Percentiles rank a stretch among this genome's conserved stretches.
These are phyloP conservation scores for Sminthopsis crassicaudata DNA, from an alignment of 2,113 vertebrate genomes.

Conservation along the genomic window DNA sequence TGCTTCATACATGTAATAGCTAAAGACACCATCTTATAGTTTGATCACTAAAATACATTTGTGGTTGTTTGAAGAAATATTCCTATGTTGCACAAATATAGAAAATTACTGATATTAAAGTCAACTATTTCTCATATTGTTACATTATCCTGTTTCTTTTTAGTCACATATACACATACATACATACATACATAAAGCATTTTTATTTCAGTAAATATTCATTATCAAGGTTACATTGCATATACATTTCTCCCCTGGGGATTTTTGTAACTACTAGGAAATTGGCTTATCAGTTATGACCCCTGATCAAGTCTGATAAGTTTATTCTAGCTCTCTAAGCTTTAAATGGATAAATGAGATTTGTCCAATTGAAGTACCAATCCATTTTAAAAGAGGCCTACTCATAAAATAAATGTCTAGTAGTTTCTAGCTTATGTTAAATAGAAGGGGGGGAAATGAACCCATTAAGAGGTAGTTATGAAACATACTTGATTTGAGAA, in stretches of 20 bases:
- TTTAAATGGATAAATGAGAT: not conserved
- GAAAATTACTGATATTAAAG: not conserved
- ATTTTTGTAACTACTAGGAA: not conserved
- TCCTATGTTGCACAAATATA: not conserved
- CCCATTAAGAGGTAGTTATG: not conserved
- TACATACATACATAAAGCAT: not conserved
- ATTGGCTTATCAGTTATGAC: not conserved
- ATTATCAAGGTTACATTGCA: not conserved
- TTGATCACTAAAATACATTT: not conserved
- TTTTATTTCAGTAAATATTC: conserved; percentile 39
- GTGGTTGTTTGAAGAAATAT: conserved; percentile 4
- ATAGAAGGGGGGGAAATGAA: not conserved
- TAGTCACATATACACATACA: not conserved
- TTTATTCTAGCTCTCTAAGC: not conserved
- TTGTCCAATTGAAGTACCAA: not conserved
- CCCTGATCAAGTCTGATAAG: not conserved
- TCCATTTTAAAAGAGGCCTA: not conserved
- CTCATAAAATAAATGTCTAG: not conserved
- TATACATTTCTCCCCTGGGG: not conserved
- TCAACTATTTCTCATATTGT: not conserved
- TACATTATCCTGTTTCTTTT: not conserved
- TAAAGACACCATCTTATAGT: not conserved
- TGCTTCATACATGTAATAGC: not conserved
- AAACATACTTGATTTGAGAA: not conserved
- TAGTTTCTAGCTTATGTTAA: not conserved